These are phyloP conservation scores for Carcharodon carcharias DNA, from an alignment of 2,797 vertebrate species.

Conservation along the genomic window DNA sequence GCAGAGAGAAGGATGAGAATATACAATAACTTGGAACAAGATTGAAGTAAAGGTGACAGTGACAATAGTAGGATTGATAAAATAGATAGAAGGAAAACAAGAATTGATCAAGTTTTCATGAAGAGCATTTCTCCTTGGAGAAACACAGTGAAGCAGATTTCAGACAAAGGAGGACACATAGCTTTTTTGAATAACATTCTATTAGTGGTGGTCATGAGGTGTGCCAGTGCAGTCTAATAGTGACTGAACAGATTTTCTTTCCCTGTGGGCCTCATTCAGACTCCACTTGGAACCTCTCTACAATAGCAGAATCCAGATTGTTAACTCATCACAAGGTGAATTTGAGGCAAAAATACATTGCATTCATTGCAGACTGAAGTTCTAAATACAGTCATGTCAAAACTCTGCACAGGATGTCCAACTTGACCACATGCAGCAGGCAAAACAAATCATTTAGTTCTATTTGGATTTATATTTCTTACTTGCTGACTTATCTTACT, in stretches of 20 bases:
- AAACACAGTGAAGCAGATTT: background rate
- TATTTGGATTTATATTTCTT: background rate
- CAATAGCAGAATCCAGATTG: background rate
- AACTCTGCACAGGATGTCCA: background rate
- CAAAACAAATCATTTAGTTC: background rate
- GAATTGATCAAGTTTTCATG: background rate
- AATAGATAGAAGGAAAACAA: background rate
- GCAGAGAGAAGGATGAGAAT: background rate
- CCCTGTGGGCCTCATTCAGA: background rate
- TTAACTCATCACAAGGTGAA: background rate
- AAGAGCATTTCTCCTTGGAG: background rate
- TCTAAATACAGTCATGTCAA: background rate
- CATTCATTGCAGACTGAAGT: background rate
- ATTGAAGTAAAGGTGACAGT: background rate
- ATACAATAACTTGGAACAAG: background rate
- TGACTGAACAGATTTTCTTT: background rate
- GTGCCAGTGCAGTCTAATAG: background rate
- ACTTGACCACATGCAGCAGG: background rate
- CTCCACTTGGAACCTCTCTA: background rate
- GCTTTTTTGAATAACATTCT: background rate
- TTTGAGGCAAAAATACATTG: background rate
- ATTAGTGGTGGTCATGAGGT: background rate
- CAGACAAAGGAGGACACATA: background rate
- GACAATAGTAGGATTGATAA: background rate
- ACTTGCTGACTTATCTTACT: background rate